Evolutionary conservation across 1,140 invertebrate species (phyloP).

Genomic region (Asobara japonica): DNA sequence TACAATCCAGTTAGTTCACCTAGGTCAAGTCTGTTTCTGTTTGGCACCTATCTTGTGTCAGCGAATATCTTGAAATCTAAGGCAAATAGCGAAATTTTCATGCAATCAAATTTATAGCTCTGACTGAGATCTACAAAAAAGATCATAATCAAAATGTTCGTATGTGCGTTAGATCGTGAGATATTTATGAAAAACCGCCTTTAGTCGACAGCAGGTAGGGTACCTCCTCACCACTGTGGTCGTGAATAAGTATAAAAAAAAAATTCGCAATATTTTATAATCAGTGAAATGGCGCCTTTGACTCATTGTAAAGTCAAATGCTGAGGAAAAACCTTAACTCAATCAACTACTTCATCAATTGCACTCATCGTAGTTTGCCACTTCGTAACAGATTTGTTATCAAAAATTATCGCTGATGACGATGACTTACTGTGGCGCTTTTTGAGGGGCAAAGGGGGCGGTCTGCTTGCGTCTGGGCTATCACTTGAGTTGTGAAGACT

Average conservation of each 20-base stretch:
- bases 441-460: slow-evolving; percentile 89
- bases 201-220: no score
- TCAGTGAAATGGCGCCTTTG: no score
- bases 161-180: background rate
- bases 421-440: slow-evolving; percentile 90
- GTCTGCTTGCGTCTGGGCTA: slow-evolving; percentile 70
- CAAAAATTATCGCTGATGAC: no score
- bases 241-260: no score
- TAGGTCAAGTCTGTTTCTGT: no score
- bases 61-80: background rate
- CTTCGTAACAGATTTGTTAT: background rate
- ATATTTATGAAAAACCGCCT: background rate
- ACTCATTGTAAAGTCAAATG: no score
- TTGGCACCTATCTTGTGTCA: background rate
- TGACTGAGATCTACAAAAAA: no score
- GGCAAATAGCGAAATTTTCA: background rate
- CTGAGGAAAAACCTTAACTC: no score
- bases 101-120: slow-evolving; percentile 3
- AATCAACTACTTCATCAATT: no score
- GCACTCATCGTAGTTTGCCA: background rate
- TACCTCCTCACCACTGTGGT: no score
- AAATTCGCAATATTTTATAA: no score
- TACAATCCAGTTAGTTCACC: no score
- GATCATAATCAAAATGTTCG: background rate
- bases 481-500: slow-evolving; percentile 65